Evolutionary conservation across 2,888 invertebrate genomes (phyloP).

Genomic region (Cylindroiulus punctatus): DNA sequence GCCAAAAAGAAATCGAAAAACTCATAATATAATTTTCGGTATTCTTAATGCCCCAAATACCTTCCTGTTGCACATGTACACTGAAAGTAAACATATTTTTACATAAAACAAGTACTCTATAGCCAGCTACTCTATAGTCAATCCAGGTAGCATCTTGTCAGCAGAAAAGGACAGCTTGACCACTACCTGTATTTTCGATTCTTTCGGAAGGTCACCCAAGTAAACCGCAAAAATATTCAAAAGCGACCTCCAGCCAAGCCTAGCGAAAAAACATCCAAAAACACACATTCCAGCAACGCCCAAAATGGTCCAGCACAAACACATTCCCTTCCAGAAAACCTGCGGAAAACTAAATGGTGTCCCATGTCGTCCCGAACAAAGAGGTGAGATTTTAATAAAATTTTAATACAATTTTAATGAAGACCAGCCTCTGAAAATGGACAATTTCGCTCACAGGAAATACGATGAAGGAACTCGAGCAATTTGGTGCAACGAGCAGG

Average conservation of each 20-base stretch:
- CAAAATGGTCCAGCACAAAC: neutral
- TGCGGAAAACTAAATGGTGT: neutral
- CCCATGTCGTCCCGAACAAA: no score
- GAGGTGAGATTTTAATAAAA: neutral
- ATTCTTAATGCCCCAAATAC: no score
- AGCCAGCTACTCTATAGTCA: no score
- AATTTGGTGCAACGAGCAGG: neutral
- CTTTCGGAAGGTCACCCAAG: neutral
- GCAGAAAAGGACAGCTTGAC: no score
- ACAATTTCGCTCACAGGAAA: neutral
- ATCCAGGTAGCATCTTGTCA: no score
- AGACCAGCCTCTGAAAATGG: neutral
- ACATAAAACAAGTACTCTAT: no score
- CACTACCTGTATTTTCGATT: neutral
- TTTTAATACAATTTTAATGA: neutral
- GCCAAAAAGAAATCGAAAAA: no score
- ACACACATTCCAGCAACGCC: neutral
- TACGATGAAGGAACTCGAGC: neutral
- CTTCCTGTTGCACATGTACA: no score
- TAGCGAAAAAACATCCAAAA: neutral
- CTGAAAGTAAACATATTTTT: no score
- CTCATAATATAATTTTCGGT: no score
- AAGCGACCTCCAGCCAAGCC: neutral
- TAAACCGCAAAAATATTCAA: neutral
- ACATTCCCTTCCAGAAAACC: neutral